phyloP scores from a whole-genome alignment of 2,113 vertebrate genomes.

The Myotis brandtii region DNA sequence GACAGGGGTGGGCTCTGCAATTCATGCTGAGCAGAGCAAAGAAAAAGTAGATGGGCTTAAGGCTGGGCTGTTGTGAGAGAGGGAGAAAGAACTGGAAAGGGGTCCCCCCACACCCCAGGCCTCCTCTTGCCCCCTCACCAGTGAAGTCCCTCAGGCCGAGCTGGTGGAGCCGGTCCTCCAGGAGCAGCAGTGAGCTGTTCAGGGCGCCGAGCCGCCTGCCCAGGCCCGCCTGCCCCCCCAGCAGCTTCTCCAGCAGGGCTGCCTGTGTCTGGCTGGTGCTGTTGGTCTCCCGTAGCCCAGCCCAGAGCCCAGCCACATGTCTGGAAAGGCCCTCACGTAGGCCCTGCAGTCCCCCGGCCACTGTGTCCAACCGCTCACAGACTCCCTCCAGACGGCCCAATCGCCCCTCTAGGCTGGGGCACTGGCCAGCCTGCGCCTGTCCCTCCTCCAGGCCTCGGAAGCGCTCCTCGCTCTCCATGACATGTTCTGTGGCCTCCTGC shows the following conservation, averaged over 20 bases:
- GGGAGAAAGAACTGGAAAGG: background rate
- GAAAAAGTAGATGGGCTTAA: background rate
- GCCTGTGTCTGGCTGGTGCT: conserved; percentile 86
- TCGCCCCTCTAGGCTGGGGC: conserved; percentile 87
- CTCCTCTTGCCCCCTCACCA: conserved; percentile 79
- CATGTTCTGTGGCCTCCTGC: conserved; percentile 86
- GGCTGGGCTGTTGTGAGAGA: background rate
- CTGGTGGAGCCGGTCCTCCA: conserved; percentile 86
- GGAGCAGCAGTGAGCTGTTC: conserved; percentile 89
- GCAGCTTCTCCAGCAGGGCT: conserved; percentile 87
- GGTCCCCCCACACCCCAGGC: background rate
- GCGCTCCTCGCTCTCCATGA: conserved; percentile 85
- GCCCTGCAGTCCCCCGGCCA: conserved; percentile 88
- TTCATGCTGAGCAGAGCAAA: background rate
- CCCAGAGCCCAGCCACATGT: conserved; percentile 93
- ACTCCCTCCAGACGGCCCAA: conserved; percentile 91
- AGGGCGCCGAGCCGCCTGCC: conserved; percentile 85
- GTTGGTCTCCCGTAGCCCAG: conserved; percentile 90
- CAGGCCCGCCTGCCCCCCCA: conserved; percentile 87
- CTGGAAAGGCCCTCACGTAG: conserved; percentile 91
- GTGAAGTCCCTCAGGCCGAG: conserved; percentile 86
- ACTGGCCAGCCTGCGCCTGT: conserved; percentile 83
- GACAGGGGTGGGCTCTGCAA: background rate
- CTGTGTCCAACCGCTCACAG: conserved; percentile 88
- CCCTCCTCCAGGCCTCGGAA: conserved; percentile 87